These are phyloP conservation scores for Sciurus carolinensis DNA, from an alignment of 2,797 vertebrate species.

Conservation along the genomic window DNA sequence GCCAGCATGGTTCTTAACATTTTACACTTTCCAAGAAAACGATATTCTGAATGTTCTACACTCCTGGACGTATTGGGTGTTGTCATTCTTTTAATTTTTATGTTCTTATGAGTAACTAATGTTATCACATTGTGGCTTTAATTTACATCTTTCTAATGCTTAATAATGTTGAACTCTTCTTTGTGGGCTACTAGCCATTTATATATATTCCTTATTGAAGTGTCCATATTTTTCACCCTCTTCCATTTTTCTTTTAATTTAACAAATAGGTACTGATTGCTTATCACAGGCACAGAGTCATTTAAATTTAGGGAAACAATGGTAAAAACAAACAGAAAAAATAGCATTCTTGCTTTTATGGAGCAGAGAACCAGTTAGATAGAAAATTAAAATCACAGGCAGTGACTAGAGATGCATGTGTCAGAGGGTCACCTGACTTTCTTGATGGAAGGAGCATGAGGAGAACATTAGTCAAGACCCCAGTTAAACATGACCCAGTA, in stretches of 20 bases:
- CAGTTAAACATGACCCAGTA: neutral
- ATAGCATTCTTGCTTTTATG: neutral
- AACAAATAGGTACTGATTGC: neutral
- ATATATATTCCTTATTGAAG: neutral
- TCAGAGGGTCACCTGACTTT: neutral
- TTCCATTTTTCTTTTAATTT: neutral
- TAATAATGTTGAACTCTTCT: neutral
- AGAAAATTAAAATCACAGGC: neutral
- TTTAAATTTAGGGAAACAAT: neutral
- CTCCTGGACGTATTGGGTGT: neutral
- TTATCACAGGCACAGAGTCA: neutral
- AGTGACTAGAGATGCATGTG: neutral
- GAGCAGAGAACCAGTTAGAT: neutral
- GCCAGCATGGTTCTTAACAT: neutral
- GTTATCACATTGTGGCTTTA: neutral
- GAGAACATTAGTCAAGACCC: neutral
- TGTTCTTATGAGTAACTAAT: neutral
- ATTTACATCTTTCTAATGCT: neutral
- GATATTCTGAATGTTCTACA: neutral
- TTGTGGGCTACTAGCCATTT: neutral
- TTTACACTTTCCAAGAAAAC: neutral
- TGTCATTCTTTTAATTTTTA: neutral
- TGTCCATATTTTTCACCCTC: neutral
- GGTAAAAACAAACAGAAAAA: neutral
- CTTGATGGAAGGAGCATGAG: neutral